Base-by-base conservation (phyloP, 2,113 vertebrate species). In the Platycercus adscitus region DNA sequence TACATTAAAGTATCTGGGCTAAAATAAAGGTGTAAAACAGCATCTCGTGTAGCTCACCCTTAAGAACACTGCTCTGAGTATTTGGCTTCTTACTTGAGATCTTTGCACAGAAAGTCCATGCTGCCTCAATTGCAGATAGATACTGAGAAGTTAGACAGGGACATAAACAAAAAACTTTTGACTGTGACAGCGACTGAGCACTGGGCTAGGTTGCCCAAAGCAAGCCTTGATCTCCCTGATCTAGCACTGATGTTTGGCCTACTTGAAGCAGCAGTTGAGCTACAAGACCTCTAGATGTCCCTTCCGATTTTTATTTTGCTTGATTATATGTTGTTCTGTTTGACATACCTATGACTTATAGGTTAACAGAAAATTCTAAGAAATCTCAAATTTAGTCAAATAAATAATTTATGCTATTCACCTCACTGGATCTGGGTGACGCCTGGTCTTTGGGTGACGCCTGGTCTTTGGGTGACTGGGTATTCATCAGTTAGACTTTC, bases 101-200 rank as follows among this genome's bases (percentile, higher is more conserved):
- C 33, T 56, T 39, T 25, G 10, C 28, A 9, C 14, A 50, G 33
- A 29, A 65, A 70, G 6, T 9, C 21, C 7, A 5, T 20, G 44
- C 12, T 61, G 8, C 23, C 9, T 53, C 49, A 76, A 0, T 0
- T 39, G 24, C 29, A 69, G 35, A 49, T 1, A 24, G 11, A 26
- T 18, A 5, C 4, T n/a, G 16, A 56, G 73, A 33, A 77, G 28
- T 21, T 7, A 43, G 25, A 31, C 4, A 35, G 13, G 49, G 13
- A 46, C 19, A 21, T 16, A 50, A 35, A 81, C 28, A 28, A 60
- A 78, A 89, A 41, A 13, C 13, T 79, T 43, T 17, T 64, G n/a
- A 6, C 6, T 37, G 28, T 46, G n/a, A 43, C 65, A 79, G 7
- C 7, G n/a, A 31, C 0, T 37, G 37, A 68, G 19, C 8, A 10